These are phyloP conservation scores for Phortica variegata DNA, from an alignment of 1,140 invertebrate genomes.

Conservation along the genomic window DNA sequence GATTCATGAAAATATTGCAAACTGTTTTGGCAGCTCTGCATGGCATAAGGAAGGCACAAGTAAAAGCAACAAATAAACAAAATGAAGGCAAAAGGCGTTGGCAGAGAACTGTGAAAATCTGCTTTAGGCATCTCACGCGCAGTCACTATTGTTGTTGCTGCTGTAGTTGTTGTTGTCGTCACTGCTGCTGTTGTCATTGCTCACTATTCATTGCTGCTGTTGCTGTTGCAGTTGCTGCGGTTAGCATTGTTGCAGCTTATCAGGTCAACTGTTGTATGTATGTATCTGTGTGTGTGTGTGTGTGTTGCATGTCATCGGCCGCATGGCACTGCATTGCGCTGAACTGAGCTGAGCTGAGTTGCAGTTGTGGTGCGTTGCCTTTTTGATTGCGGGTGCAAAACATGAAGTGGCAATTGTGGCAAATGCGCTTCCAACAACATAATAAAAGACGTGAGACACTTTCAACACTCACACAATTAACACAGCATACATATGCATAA, in stretches of 20 bases:
- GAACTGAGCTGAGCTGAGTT: conserved; percentile 8
- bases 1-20: too few species aligned
- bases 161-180: conserved; percentile 11
- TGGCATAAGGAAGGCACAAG: background rate
- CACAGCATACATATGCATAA: too few species aligned
- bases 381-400: too few species aligned
- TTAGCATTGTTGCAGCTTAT: background rate
- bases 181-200: conserved; percentile 7
- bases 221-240: conserved; percentile 12
- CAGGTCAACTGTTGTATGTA: conserved; percentile 20
- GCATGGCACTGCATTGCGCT: background rate
- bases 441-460: conserved; percentile 1
- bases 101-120: too few species aligned
- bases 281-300: conserved; percentile 5
- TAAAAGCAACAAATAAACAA: conserved; percentile 8
- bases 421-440: conserved; percentile 11
- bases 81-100: conserved; percentile 8
- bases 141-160: conserved; percentile 1
- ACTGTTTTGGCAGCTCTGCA: too few species aligned
- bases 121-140: background rate
- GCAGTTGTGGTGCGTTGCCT: conserved; percentile 3
- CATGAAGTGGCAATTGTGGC: conserved; percentile 36
- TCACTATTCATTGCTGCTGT: conserved; percentile 3
- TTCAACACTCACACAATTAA: conserved; percentile 1
- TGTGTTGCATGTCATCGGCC: too few species aligned